phyloP scores from a whole-genome alignment of 2,797 vertebrate species.

The Falco columbarius region DNA sequence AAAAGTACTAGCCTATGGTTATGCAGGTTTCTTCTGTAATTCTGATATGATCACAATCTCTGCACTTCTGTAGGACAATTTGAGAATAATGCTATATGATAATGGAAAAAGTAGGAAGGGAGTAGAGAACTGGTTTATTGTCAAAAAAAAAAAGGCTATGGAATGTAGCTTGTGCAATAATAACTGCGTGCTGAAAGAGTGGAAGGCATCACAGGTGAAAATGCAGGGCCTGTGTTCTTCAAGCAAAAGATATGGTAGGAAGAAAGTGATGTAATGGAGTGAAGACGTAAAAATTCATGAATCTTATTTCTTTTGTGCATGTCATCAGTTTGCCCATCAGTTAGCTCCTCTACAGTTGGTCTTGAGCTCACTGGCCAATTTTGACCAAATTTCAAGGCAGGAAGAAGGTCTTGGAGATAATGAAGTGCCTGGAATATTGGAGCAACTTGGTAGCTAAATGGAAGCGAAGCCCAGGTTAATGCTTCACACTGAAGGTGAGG shows the following conservation, averaged over 20 bases:
- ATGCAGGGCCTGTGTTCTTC: not conserved
- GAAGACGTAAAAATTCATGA: not conserved
- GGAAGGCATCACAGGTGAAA: not conserved
- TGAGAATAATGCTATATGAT: not conserved
- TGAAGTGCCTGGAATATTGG: not conserved
- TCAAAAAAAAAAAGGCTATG: not conserved
- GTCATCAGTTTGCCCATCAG: not conserved
- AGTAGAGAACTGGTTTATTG: not conserved
- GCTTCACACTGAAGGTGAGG: not conserved
- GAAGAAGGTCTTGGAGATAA: not conserved
- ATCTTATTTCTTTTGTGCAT: not conserved
- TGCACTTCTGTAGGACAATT: not conserved
- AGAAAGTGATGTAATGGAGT: not conserved
- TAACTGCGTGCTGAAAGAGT: not conserved
- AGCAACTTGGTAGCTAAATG: not conserved
- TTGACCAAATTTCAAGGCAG: not conserved
- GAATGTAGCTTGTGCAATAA: not conserved
- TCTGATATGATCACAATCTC: not conserved
- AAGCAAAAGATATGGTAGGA: not conserved
- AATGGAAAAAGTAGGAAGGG: not conserved
- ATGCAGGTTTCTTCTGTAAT: not conserved
- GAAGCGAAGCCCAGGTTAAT: not conserved
- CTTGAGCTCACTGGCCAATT: not conserved
- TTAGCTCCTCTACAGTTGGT: not conserved
- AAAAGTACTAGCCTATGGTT: not conserved